Evolutionary conservation across 2,888 invertebrate genomes (phyloP).

Genomic region (Cremastinae sp.): DNA sequence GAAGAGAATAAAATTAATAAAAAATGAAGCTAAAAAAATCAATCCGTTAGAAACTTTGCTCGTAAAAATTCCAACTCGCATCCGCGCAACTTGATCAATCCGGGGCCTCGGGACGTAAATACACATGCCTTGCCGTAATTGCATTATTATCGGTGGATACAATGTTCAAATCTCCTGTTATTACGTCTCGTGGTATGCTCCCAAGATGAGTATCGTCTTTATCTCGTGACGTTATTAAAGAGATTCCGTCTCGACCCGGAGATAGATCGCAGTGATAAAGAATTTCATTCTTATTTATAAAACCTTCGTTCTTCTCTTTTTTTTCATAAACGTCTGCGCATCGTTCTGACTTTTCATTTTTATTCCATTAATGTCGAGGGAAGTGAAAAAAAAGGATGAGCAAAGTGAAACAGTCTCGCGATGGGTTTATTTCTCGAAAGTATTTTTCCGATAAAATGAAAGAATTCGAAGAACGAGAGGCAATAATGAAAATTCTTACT

Average conservation of each 20-base stretch:
- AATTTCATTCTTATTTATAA: background rate
- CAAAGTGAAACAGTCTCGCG: background rate
- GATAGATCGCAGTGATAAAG: conserved; percentile 15
- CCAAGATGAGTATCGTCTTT: conserved; percentile 12
- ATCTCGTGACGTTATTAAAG: conserved; percentile 25
- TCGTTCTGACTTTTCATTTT: too few species aligned
- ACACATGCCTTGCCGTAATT: conserved; percentile 38
- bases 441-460: conserved; percentile 13
- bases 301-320: background rate
- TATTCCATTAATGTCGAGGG: too few species aligned
- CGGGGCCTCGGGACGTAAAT: conserved; percentile 11
- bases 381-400: too few species aligned
- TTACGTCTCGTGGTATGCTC: conserved; percentile 13
- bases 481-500: conserved; percentile 28
- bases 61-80: conserved; percentile 4
- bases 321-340: too few species aligned
- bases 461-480: conserved; percentile 4
- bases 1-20: too few species aligned
- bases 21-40: background rate
- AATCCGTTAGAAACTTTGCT: background rate
- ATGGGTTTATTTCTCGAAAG: conserved; percentile 4
- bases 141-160: conserved; percentile 44
- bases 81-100: background rate
- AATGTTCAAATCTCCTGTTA: conserved; percentile 12
- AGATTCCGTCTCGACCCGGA: conserved; percentile 4